Evolutionary conservation across 2,888 invertebrate genomes (phyloP).

Genomic region (Drosophila setosimentum): DNA sequence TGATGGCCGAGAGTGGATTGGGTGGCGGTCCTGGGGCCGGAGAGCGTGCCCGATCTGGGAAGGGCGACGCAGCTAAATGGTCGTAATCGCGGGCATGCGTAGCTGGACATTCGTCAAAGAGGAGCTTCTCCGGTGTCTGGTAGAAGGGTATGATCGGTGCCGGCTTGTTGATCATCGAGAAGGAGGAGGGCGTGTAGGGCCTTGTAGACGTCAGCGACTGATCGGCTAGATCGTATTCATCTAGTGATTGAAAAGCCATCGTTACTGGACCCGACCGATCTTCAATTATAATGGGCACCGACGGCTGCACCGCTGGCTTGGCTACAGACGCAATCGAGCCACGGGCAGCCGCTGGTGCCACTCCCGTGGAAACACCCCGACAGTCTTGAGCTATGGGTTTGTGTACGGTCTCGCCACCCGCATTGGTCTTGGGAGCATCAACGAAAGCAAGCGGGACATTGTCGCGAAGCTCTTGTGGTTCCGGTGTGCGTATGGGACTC

Average conservation of each 20-base stretch:
- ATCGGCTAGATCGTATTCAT: slow-evolving; percentile 86
- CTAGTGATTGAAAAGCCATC: slow-evolving; percentile 89
- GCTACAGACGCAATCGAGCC: slow-evolving; percentile 42
- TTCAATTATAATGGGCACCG: slow-evolving; percentile 84
- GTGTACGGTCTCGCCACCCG: slow-evolving; percentile 61
- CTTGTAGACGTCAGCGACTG: slow-evolving; percentile 84
- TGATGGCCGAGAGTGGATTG: slow-evolving; percentile 88
- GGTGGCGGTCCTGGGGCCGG: slow-evolving; percentile 91
- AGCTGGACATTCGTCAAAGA: slow-evolving; percentile 88
- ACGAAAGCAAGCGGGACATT: slow-evolving; percentile 85
- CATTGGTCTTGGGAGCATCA: slow-evolving; percentile 76
- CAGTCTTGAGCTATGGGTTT: slow-evolving; percentile 73
- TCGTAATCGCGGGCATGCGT: slow-evolving; percentile 88
- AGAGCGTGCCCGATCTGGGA: slow-evolving; percentile 89
- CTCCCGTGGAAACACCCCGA: neutral
- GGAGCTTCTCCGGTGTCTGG: slow-evolving; percentile 89
- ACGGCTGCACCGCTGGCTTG: slow-evolving; percentile 48
- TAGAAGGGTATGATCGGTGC: slow-evolving; percentile 92
- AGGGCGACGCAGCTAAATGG: slow-evolving; percentile 89
- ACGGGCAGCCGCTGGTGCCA: slow-evolving; percentile 56
- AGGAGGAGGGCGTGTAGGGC: slow-evolving; percentile 87
- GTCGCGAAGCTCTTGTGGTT: slow-evolving; percentile 86
- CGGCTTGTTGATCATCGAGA: slow-evolving; percentile 89
- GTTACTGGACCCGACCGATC: slow-evolving; percentile 87
- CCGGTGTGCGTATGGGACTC: slow-evolving; percentile 87